Conservation (phyloP, 2,113 vertebrate species). For the Anguilla japonica region DNA sequence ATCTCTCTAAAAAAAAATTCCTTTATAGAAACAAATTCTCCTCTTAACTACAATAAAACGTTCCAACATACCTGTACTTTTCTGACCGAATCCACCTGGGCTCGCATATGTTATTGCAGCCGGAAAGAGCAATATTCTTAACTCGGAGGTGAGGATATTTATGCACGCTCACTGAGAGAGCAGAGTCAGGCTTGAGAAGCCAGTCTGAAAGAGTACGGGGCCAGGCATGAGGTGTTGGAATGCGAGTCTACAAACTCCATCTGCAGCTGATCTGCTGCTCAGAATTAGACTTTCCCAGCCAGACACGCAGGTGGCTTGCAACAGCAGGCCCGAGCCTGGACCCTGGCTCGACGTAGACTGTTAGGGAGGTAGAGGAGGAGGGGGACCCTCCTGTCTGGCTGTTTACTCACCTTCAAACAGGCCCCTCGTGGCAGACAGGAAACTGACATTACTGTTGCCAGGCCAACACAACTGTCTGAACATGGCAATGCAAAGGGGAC, state of each 20-base stretch:
- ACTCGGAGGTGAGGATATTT: slow-evolving; percentile 16
- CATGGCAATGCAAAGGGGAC: neutral
- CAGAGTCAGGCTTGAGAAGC: slow-evolving; percentile 47
- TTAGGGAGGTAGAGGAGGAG: slow-evolving; percentile 19
- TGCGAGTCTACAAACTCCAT: neutral
- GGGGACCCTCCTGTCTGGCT: slow-evolving; percentile 31
- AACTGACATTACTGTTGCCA: neutral
- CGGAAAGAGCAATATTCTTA: slow-evolving; percentile 11
- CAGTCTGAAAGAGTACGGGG: slow-evolving; percentile 4
- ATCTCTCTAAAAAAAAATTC: neutral
- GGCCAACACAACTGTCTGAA: neutral
- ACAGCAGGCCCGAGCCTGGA: slow-evolving; percentile 13
- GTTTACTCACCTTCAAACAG: slow-evolving; percentile 26
- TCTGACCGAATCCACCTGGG: neutral
- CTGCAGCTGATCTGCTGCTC: slow-evolving; percentile 11
- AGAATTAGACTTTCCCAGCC: slow-evolving; percentile 36
- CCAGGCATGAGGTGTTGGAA: slow-evolving; percentile 22
- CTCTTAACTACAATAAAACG: neutral
- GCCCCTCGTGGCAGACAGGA: slow-evolving; percentile 12
- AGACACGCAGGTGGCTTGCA: slow-evolving; percentile 38
- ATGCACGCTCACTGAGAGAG: slow-evolving; percentile 26
- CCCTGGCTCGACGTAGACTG: neutral
- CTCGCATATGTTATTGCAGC: slow-evolving; percentile 25
- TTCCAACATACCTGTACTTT: neutral
- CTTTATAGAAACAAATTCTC: neutral